Evolutionary conservation across 2,113 vertebrate species (phyloP).

Genomic region (Himantopus leucocephalus): DNA sequence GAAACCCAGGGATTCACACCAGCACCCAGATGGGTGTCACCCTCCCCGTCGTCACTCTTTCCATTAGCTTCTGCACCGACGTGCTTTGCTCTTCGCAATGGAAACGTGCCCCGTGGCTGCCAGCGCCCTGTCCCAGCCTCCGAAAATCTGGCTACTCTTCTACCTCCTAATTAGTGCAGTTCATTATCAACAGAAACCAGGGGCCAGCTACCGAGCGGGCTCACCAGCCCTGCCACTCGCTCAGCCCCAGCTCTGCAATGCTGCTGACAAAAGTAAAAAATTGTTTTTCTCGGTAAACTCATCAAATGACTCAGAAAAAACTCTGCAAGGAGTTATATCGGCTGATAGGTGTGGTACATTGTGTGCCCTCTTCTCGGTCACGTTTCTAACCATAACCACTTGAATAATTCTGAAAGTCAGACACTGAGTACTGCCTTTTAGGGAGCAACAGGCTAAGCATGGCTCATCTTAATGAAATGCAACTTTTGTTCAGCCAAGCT

Average conservation of each 20-base stretch:
- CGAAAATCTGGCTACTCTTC: not conserved
- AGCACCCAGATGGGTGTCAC: not conserved
- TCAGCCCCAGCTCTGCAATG: not conserved
- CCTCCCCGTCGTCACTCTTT: not conserved
- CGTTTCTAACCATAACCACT: slow-evolving; percentile 70
- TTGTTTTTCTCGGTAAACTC: slow-evolving; percentile 73
- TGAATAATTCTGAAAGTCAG: slow-evolving; percentile 62
- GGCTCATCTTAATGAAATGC: not conserved
- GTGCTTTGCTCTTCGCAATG: fast-evolving
- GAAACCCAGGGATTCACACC: not conserved
- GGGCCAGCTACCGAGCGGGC: not conserved
- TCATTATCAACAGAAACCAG: not conserved
- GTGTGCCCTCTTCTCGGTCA: slow-evolving; percentile 60
- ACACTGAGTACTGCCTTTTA: not conserved
- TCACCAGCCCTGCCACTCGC: not conserved
- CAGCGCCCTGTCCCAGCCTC: not conserved
- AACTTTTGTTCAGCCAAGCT: not conserved
- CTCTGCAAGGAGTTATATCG: not conserved
- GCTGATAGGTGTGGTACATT: not conserved
- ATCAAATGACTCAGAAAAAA: slow-evolving; percentile 70
- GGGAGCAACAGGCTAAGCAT: not conserved
- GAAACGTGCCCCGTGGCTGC: fast-evolving
- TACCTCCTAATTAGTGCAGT: not conserved
- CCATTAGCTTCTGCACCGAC: fast-evolving
- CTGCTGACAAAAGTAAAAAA: slow-evolving; percentile 69